Percentiles rank a stretch among this genome's conserved stretches.
These are phyloP conservation scores for Uloborus plumipes DNA, from an alignment of 2,888 invertebrate genomes.

Conservation along the genomic window DNA sequence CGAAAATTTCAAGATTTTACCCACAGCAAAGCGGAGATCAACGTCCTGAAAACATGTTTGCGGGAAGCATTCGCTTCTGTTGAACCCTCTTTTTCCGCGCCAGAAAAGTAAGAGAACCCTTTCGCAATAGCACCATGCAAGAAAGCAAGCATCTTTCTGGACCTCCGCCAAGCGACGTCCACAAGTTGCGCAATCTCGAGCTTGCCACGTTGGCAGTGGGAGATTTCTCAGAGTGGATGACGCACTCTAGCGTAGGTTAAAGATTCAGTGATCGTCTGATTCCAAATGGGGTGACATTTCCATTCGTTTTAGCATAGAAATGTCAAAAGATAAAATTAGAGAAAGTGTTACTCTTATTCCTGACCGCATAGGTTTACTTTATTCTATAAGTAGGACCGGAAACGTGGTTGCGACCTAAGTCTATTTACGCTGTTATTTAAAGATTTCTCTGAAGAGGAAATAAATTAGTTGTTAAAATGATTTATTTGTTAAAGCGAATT, in stretches of 20 bases:
- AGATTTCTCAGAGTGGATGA: conserved; percentile 8
- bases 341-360: conserved; percentile 6
- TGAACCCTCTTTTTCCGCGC: too few relatives aligned
- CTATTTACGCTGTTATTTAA: too few relatives aligned
- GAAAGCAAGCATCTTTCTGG: conserved; percentile 12
- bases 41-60: conserved; percentile 11
- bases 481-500: too few relatives aligned
- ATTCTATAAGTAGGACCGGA: too few relatives aligned
- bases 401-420: too few relatives aligned
- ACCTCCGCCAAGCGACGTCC: conserved; percentile 22
- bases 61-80: neutral
- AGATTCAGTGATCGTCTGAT: conserved; percentile 17
- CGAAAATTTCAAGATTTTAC: neutral
- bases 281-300: conserved; percentile 25
- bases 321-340: conserved; percentile 52
- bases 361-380: too few relatives aligned
- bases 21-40: conserved; percentile 5
- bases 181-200: conserved; percentile 15
- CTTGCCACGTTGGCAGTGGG: conserved; percentile 39
- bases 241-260: conserved; percentile 16
- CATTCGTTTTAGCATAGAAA: conserved; percentile 17
- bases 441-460: too few relatives aligned
- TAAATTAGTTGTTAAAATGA: too few relatives aligned
- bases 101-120: neutral
- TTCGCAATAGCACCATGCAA: conserved; percentile 24